A percentile compares a stretch with the other conserved stretches of the same genome.
Conservation (phyloP, 1,140 invertebrate species). For the Eubasilissa regina region DNA sequence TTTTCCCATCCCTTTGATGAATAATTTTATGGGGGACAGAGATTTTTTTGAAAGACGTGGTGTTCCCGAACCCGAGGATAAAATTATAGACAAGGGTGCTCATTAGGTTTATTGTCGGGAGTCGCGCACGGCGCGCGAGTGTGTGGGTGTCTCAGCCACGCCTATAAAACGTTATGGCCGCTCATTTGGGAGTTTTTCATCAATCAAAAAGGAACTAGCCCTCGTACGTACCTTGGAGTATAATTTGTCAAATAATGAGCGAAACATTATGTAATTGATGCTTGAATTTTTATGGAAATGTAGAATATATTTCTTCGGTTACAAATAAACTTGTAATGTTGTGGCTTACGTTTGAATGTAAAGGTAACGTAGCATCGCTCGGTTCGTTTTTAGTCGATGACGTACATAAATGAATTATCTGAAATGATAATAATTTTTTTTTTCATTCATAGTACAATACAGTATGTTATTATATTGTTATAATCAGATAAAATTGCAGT, state of each 20-base stretch:
- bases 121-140: neutral
- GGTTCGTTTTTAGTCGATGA: too few species aligned
- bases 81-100: slow-evolving; percentile 14
- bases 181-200: slow-evolving; percentile 30
- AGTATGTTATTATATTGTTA: too few species aligned
- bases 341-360: neutral
- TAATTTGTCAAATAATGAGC: slow-evolving; percentile 16
- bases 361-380: neutral
- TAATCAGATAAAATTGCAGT: too few species aligned
- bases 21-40: neutral
- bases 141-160: neutral
- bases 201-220: slow-evolving; percentile 34
- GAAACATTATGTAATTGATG: slow-evolving; percentile 13
- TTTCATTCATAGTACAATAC: too few species aligned
- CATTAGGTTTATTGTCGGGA: slow-evolving; percentile 21
- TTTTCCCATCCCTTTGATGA: too few species aligned
- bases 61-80: slow-evolving; percentile 1
- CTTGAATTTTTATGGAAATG: neutral
- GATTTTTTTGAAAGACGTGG: neutral
- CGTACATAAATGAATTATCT: too few species aligned
- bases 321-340: neutral
- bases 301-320: neutral
- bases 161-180: slow-evolving; percentile 1
- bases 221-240: neutral
- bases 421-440: too few species aligned